Evolutionary conservation across 2,888 invertebrate species (phyloP), one percentile per base, ranked within the genome.

Genomic region (Chromoteleia sp.): DNA sequence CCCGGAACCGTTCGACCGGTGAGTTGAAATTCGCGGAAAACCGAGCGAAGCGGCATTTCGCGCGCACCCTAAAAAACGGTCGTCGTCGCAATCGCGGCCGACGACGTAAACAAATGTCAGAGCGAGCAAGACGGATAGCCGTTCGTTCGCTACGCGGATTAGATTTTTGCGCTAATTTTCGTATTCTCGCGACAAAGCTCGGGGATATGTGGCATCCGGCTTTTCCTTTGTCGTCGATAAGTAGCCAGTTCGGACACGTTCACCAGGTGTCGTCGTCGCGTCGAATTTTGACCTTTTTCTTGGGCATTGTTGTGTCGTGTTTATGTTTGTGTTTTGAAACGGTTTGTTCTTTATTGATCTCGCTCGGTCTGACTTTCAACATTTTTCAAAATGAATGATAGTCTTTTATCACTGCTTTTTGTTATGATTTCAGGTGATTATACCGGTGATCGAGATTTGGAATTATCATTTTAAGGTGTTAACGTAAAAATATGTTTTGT

Each of bases 81-180:
- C 39, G 50, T 61, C 43, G 33, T 56, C 25, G 56, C 48, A 45
- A 48, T 19, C 29, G 56, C 39, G 70, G 41, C 19, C 68, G 54
- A 58, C 61, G 43, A 65, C 58, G 70, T 76, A 81, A 76, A 81
- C 70, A 80, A 80, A 75, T 65, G 75, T 74, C 61, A 70, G 70
- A 75, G 63, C 58, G 70, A 75, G 75, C 54, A 68, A 61, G 74
- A 80, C 15, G 50, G 21, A 45, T 25, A 33, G 21, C 25, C 7
- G 30, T 21, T 59, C 33, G 33, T 19, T 36, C 15, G 45, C 1
- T 0, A 29, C 12, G n/a, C 33, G 45, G 41, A 21, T 21, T 41
- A 48, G 45, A 15, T 45, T 71, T 71, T 71, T 50, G 59, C 39
- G 39, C 39, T 15, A 15, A 50, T 17, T 59, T 50, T 70, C 19